Evolutionary conservation across 2,113 vertebrate species (phyloP), one percentile per base, ranked within the genome.

Genomic region (Alosa alosa): DNA sequence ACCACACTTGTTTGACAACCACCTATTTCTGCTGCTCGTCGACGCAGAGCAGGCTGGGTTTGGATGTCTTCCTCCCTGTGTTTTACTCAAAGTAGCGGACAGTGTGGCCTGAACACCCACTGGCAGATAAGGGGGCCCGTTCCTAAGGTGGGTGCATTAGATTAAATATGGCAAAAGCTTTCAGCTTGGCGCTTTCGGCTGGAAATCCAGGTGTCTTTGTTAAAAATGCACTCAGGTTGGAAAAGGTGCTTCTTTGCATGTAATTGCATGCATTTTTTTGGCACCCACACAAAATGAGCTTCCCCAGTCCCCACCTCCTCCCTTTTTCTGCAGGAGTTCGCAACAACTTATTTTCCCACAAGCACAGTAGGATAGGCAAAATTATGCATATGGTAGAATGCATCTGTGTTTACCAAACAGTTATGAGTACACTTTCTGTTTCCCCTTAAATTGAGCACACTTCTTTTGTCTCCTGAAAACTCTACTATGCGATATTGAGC

Each of bases 181-280:
- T 88, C 85, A 90, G 91, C 81, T 60, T 84, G 81, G 86, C 82
- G 85, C 90, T 89, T 94, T 87, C 88, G 46, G 91, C 86, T 88
- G 90, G 90, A 92, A 90, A 91, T 89, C 88, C 92, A 91, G 93
- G 90, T 91, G 91, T 92, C 90, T 92, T 90, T 90, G 88, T 91
- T 92, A 84, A 50, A 82, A 81, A 87, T 83, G 89, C 86, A 68
- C 81, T 0, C 13, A 64, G 83, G 89, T 93, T 90, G 87, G 81
- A 46, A 78, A 88, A 86, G 90, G 85, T 87, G 84, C 89, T 90
- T 87, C 87, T 89, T 89, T 89, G 82, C 88, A 82, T 92, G 88
- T 91, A 93, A 93, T 93, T 91, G 92, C 88, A 86, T 81, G 44
- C 88, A 5, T 72, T 87, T 89, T 90, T 88, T 88, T 89, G 89